Evolutionary conservation across 1,140 invertebrate genomes (phyloP).

Genomic region (Ridgeia piscesae): DNA sequence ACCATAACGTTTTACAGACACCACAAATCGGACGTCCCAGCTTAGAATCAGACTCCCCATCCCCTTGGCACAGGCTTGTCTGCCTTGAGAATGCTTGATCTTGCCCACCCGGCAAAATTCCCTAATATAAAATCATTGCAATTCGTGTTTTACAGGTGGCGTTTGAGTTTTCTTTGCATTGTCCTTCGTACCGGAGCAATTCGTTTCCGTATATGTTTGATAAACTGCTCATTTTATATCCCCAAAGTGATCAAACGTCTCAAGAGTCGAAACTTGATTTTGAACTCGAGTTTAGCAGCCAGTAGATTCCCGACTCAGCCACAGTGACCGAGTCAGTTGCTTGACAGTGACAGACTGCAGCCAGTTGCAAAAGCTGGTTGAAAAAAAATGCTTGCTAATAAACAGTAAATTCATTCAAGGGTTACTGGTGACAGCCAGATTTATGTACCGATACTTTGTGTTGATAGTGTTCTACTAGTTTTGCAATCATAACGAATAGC

Average conservation of each 20-base stretch:
- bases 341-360: too few relatives aligned
- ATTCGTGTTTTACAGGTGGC: neutral
- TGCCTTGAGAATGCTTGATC: too few relatives aligned
- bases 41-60: neutral
- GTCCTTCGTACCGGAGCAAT: neutral
- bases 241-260: neutral
- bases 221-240: neutral
- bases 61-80: too few relatives aligned
- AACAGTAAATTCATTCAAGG: too few relatives aligned
- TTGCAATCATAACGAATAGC: too few relatives aligned
- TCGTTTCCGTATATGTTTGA: neutral
- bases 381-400: too few relatives aligned
- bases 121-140: neutral
- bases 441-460: too few relatives aligned
- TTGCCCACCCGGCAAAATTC: neutral
- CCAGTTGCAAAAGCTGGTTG: too few relatives aligned
- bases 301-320: neutral
- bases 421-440: too few relatives aligned
- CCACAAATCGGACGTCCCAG: neutral
- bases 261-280: neutral
- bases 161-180: neutral
- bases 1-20: neutral
- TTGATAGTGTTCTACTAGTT: too few relatives aligned
- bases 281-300: neutral
- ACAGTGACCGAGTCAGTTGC: neutral